Evolutionary conservation across 1,140 invertebrate species (phyloP).

Genomic region (Paralvinella palmiformis): DNA sequence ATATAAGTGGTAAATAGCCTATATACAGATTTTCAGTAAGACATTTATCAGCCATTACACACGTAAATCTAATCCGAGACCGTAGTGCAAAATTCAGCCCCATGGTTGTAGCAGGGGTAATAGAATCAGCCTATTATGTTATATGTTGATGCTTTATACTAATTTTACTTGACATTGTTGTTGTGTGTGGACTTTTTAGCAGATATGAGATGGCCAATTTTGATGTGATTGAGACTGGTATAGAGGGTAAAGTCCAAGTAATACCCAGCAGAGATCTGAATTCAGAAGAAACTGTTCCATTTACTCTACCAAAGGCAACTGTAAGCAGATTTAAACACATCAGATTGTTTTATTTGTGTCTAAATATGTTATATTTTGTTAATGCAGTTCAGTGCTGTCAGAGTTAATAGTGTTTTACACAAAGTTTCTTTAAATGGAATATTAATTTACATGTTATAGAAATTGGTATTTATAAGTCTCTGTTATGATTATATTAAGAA

Average conservation of each 20-base stretch:
- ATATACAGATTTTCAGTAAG: too few relatives aligned
- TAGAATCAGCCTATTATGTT: too few relatives aligned
- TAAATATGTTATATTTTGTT: background rate
- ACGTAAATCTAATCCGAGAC: too few relatives aligned
- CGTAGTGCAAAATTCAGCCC: too few relatives aligned
- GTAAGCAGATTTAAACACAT: background rate
- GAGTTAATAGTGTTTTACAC: background rate
- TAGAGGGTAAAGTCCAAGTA: background rate
- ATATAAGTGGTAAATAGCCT: too few relatives aligned
- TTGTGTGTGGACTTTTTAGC: background rate
- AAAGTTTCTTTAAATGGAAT: background rate
- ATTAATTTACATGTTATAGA: too few relatives aligned
- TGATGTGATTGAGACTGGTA: background rate
- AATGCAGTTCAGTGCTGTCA: background rate
- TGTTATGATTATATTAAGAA: too few relatives aligned
- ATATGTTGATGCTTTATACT: background rate
- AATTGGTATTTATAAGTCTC: too few relatives aligned
- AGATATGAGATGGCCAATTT: background rate
- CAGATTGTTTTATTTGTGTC: background rate
- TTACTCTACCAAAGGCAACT: too few relatives aligned
- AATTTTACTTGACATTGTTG: background rate
- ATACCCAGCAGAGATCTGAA: background rate
- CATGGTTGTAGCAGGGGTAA: too few relatives aligned
- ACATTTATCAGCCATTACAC: too few relatives aligned
- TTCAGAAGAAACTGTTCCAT: too few relatives aligned